Conservation (phyloP, 2,888 invertebrate genomes). For the Dioctria rufipes region DNA sequence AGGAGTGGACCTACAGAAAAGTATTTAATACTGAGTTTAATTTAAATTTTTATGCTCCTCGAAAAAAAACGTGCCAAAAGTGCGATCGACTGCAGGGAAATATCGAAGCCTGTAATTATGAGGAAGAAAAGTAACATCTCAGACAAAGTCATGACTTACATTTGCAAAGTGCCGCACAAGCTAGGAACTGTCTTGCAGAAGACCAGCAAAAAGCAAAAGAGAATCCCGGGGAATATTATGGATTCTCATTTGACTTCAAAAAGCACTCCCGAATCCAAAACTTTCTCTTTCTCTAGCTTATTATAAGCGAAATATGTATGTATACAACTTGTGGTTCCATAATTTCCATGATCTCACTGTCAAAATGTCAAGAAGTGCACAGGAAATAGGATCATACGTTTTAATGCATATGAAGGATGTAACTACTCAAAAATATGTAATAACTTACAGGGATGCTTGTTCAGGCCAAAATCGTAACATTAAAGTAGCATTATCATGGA, state of each 20-base stretch:
- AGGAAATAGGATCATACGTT: constrained; percentile 57
- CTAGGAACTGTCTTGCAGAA: constrained; percentile 35
- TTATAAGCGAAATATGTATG: constrained; percentile 60
- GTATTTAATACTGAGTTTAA: neutral
- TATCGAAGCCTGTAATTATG: constrained; percentile 28
- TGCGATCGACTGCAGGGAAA: constrained; percentile 42
- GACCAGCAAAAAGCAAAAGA: constrained; percentile 50
- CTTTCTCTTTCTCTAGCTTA: neutral
- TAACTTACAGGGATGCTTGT: constrained; percentile 4
- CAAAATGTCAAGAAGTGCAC: constrained; percentile 64
- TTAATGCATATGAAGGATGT: constrained; percentile 33
- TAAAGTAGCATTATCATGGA: constrained; percentile 23
- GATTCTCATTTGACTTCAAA: constrained; percentile 30
- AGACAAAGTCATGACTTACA: constrained; percentile 44
- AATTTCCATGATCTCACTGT: constrained; percentile 62
- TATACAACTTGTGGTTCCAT: constrained; percentile 63
- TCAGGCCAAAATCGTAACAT: constrained; percentile 17
- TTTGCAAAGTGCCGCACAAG: constrained; percentile 46
- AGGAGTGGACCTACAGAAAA: neutral
- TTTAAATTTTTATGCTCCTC: neutral
- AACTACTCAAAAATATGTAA: constrained; percentile 15
- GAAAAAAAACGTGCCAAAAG: constrained; percentile 14
- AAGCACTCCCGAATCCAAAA: constrained; percentile 13
- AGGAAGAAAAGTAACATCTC: constrained; percentile 56
- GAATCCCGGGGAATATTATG: constrained; percentile 43